Conservation (phyloP, 2,888 invertebrate genomes). For the Dolichomitus sp. region DNA sequence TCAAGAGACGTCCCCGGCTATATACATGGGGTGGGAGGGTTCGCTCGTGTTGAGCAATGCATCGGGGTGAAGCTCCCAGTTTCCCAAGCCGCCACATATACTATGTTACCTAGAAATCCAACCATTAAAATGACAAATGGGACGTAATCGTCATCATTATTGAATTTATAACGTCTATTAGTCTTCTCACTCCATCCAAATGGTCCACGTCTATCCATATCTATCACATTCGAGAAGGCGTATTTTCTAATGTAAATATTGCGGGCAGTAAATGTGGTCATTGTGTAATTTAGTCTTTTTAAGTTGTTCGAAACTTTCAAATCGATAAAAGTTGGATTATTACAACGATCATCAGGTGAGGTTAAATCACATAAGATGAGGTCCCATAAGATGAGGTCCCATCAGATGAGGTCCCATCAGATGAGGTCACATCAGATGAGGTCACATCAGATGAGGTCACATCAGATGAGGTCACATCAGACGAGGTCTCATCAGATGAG, state of each 20-base stretch:
- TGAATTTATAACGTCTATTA: constrained; percentile 33
- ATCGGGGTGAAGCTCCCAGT: background rate
- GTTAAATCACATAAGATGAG: too few species aligned
- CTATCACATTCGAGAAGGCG: background rate
- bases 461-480: too few species aligned
- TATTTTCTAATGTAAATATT: background rate
- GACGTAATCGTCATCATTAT: constrained; percentile 36
- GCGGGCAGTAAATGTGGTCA: too few species aligned
- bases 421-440: too few species aligned
- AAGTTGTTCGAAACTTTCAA: too few species aligned
- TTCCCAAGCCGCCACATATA: background rate
- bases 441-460: too few species aligned
- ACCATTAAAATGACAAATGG: constrained; percentile 36
- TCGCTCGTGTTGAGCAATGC: constrained; percentile 10
- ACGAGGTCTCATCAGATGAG: too few species aligned
- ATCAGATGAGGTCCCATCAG: too few species aligned
- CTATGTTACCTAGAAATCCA: constrained; percentile 8
- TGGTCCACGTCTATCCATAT: background rate
- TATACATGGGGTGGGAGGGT: background rate
- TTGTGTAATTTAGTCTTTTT: too few species aligned
- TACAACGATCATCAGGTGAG: too few species aligned
- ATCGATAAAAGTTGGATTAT: too few species aligned
- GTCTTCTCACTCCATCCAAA: constrained; percentile 13
- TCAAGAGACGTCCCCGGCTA: constrained; percentile 9
- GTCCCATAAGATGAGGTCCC: too few species aligned